Conservation (phyloP, 2,113 vertebrate species). For the Eulemur rufifrons region DNA sequence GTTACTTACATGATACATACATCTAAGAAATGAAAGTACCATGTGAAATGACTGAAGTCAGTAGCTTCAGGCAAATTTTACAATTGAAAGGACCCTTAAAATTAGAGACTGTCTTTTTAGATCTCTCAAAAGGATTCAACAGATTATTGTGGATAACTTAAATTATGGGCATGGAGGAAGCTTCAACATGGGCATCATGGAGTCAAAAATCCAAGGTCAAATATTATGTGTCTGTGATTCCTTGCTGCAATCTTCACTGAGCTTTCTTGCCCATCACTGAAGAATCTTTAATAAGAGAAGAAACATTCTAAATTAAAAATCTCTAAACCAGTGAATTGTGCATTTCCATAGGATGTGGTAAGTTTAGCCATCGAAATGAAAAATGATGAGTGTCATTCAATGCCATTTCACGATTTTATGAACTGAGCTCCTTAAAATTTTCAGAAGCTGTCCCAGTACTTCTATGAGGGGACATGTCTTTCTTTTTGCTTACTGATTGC, state of each 20-base stretch:
- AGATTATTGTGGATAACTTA: too few species aligned
- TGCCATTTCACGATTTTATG: neutral
- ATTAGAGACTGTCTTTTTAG: neutral
- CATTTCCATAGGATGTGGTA: neutral
- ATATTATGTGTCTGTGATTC: neutral
- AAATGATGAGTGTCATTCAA: neutral
- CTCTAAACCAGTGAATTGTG: neutral
- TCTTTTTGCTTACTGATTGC: neutral
- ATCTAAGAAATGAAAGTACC: neutral
- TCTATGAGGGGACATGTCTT: neutral
- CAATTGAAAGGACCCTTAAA: neutral
- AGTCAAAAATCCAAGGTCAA: neutral
- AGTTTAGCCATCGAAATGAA: neutral
- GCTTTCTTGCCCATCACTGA: neutral
- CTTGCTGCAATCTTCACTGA: neutral
- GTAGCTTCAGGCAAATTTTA: neutral
- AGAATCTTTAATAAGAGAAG: neutral
- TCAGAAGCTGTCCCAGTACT: neutral
- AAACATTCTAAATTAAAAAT: neutral
- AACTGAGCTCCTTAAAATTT: neutral
- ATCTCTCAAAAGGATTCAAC: neutral
- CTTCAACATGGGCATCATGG: neutral
- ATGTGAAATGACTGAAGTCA: neutral
- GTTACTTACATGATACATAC: neutral
- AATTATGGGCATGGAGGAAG: neutral